Evolutionary conservation across 1,140 invertebrate genomes (phyloP).

Genomic region (Temnothorax longispinosus): DNA sequence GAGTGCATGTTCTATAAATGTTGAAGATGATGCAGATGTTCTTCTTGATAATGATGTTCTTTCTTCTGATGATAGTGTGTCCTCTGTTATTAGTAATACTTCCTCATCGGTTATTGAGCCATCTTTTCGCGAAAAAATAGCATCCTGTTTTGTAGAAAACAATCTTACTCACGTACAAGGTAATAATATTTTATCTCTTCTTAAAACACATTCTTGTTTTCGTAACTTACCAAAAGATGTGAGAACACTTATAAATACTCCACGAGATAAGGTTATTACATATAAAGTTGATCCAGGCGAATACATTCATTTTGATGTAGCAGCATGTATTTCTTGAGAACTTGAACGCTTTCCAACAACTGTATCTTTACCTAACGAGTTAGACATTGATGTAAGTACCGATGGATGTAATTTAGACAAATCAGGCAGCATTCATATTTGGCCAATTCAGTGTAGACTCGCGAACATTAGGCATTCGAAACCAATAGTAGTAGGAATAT

Average conservation of each 20-base stretch:
- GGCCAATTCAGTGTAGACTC: conserved; percentile 17
- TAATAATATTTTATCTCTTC: background rate
- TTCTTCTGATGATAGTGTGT: background rate
- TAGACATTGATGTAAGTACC: background rate
- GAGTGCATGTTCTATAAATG: too few species aligned
- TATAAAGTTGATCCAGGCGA: background rate
- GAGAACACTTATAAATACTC: background rate
- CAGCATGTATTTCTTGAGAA: background rate
- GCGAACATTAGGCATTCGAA: background rate
- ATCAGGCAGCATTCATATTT: background rate
- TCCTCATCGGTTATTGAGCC: background rate
- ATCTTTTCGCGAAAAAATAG: background rate
- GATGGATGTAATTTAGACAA: conserved; percentile 22
- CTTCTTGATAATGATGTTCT: background rate
- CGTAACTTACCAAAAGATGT: background rate
- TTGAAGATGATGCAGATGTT: too few species aligned
- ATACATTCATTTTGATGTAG: background rate
- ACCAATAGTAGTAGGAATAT: conserved; percentile 29
- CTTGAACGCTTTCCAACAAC: too few species aligned
- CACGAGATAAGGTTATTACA: background rate
- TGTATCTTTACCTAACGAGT: background rate
- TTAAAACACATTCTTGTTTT: conserved; percentile 15
- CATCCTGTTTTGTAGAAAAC: background rate
- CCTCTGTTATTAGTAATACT: background rate
- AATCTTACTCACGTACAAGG: background rate